These are phyloP conservation scores for Temnothorax nylanderi DNA, from an alignment of 1,140 invertebrate genomes.

Conservation along the genomic window DNA sequence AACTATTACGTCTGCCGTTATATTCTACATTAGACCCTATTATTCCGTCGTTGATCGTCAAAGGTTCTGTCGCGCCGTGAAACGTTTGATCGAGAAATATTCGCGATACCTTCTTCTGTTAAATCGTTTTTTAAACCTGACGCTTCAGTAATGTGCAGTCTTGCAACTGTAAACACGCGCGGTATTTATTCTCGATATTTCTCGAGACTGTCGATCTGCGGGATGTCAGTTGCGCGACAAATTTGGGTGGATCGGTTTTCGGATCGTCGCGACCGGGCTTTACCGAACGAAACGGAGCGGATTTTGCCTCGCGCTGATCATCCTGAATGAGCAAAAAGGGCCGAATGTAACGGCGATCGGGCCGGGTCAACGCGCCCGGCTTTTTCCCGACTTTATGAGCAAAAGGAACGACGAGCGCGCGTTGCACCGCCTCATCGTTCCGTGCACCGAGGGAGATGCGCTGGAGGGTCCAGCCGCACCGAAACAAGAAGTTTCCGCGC, in stretches of 20 bases:
- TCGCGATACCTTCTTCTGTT: background rate
- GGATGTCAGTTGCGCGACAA: background rate
- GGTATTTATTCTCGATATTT: background rate
- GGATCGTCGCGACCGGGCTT: background rate
- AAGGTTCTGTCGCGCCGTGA: background rate
- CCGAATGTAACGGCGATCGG: conserved; percentile 50
- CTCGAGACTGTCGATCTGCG: background rate
- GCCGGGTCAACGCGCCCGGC: conserved; percentile 30
- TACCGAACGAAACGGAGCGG: background rate
- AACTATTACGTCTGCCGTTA: background rate
- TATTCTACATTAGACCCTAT: background rate
- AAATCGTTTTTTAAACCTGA: background rate
- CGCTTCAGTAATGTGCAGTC: background rate
- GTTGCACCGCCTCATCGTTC: background rate
- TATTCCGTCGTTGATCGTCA: background rate
- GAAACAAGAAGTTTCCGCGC: conserved; percentile 42
- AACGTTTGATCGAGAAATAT: background rate
- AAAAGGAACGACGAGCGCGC: background rate
- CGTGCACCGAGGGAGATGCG: background rate
- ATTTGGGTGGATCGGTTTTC: background rate
- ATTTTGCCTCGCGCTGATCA: conserved; percentile 12
- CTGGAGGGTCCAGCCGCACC: background rate
- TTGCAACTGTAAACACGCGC: too few species aligned
- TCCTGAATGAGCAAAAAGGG: background rate
- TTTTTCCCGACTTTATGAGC: conserved; percentile 43